phyloP scores from a whole-genome alignment of 2,888 invertebrate species.

The Brachypterus glaber region DNA sequence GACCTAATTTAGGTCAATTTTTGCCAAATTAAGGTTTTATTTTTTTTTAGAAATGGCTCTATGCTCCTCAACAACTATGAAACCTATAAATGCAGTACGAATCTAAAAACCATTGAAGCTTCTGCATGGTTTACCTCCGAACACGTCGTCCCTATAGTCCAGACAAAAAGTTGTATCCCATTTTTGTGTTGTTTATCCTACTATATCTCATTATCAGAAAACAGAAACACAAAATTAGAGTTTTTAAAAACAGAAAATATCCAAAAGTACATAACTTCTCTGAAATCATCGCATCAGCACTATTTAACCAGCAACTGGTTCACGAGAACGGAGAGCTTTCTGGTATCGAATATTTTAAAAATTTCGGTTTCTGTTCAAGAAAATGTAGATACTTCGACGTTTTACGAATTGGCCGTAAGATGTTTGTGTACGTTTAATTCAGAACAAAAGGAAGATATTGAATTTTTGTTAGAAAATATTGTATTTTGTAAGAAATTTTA shows the following conservation, averaged over 20 bases:
- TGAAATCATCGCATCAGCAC: slow-evolving; percentile 32
- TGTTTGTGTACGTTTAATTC: slow-evolving; percentile 50
- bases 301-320: slow-evolving; percentile 52
- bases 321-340: slow-evolving; percentile 52
- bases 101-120: slow-evolving; percentile 41
- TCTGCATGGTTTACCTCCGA: slow-evolving; percentile 41
- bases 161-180: slow-evolving; percentile 40
- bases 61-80: slow-evolving; percentile 42
- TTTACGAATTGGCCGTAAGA: slow-evolving; percentile 51
- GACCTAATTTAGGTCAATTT: no score
- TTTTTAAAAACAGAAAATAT: slow-evolving; percentile 39
- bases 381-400: slow-evolving; percentile 43
- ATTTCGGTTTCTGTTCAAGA: slow-evolving; percentile 32
- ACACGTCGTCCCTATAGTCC: slow-evolving; percentile 42
- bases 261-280: slow-evolving; percentile 39
- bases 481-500: slow-evolving; percentile 54
- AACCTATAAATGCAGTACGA: slow-evolving; percentile 37
- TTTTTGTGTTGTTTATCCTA: slow-evolving; percentile 37
- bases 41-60: slow-evolving; percentile 38
- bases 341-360: slow-evolving; percentile 46
- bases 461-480: slow-evolving; percentile 48
- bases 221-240: slow-evolving; percentile 29
- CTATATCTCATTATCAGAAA: slow-evolving; percentile 22
- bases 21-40: slow-evolving; percentile 1
- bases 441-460: slow-evolving; percentile 49